Conservation (phyloP, 2,888 invertebrate species). For the Brachyptera risi region DNA sequence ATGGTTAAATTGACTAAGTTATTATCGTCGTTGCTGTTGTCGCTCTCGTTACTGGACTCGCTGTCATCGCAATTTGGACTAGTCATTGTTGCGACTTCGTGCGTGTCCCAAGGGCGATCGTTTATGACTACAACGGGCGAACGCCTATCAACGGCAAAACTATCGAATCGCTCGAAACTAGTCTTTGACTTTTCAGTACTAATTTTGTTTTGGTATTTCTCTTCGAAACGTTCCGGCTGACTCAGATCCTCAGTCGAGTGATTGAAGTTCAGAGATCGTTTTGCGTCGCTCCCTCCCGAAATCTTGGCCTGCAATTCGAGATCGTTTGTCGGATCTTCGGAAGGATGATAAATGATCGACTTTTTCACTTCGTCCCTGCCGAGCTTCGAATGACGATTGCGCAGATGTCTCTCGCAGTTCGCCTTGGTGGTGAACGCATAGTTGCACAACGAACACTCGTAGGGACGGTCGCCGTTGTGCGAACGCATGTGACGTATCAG, state of each 20-base stretch:
- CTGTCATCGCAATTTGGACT: slow-evolving; percentile 42
- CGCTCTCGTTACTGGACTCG: slow-evolving; percentile 48
- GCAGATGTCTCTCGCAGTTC: slow-evolving; percentile 91
- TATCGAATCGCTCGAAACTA: slow-evolving; percentile 24
- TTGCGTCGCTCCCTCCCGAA: slow-evolving; percentile 23
- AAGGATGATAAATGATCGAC: slow-evolving; percentile 81
- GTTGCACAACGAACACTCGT: slow-evolving; percentile 91
- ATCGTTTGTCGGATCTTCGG: slow-evolving; percentile 77
- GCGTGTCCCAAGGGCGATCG: slow-evolving; percentile 49
- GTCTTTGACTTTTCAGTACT: not conserved
- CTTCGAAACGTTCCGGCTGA: slow-evolving; percentile 18
- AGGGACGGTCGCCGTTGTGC: slow-evolving; percentile 93
- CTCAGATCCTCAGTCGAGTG: slow-evolving; percentile 22
- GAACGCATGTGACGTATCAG: slow-evolving; percentile 88
- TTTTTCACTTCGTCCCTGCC: slow-evolving; percentile 85
- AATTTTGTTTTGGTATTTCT: slow-evolving; percentile 7
- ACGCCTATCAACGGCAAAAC: slow-evolving; percentile 35
- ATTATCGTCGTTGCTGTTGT: slow-evolving; percentile 33
- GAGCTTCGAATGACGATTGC: slow-evolving; percentile 84
- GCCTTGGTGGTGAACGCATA: slow-evolving; percentile 97
- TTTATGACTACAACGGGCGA: slow-evolving; percentile 45
- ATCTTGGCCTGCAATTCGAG: slow-evolving; percentile 43
- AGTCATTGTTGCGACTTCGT: slow-evolving; percentile 54
- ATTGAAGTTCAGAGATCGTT: slow-evolving; percentile 23
- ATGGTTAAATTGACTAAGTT: slow-evolving; percentile 32